These are phyloP conservation scores for Suricata suricatta DNA, from an alignment of 2,113 vertebrate genomes.

Conservation along the genomic window DNA sequence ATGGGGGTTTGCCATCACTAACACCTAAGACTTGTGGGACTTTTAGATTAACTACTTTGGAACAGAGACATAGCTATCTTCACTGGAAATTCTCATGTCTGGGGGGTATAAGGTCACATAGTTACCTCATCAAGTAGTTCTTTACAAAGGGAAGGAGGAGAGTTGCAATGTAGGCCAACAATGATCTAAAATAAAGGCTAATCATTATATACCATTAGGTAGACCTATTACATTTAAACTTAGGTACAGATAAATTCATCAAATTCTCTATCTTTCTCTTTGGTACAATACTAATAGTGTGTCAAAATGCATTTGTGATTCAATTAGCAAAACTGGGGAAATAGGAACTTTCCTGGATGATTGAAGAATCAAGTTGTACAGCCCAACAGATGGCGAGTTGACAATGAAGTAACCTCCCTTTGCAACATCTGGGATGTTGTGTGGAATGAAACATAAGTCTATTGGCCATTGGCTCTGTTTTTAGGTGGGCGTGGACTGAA, in stretches of 20 bases:
- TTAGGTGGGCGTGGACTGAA: background rate
- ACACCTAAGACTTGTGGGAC: constrained; percentile 15
- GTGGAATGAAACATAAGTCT: background rate
- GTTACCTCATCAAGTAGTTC: constrained; percentile 38
- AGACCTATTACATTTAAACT: background rate
- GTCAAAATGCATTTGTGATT: background rate
- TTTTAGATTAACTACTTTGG: background rate
- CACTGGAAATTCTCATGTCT: background rate
- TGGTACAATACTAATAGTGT: background rate
- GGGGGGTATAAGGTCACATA: constrained; percentile 4
- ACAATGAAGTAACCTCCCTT: background rate
- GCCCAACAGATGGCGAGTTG: background rate
- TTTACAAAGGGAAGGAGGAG: background rate
- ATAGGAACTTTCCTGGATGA: background rate
- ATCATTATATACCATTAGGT: background rate
- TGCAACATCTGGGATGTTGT: background rate
- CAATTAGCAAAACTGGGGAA: background rate
- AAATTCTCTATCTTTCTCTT: background rate
- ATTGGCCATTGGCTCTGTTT: background rate
- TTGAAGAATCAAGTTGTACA: background rate
- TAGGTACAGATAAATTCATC: background rate
- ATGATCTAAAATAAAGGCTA: constrained; percentile 46
- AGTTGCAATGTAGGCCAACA: background rate
- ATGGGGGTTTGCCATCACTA: background rate
- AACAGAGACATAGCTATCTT: constrained; percentile 19